Base-by-base conservation (phyloP, 2,888 invertebrate species). In the Sarcophaga caerulescens region DNA sequence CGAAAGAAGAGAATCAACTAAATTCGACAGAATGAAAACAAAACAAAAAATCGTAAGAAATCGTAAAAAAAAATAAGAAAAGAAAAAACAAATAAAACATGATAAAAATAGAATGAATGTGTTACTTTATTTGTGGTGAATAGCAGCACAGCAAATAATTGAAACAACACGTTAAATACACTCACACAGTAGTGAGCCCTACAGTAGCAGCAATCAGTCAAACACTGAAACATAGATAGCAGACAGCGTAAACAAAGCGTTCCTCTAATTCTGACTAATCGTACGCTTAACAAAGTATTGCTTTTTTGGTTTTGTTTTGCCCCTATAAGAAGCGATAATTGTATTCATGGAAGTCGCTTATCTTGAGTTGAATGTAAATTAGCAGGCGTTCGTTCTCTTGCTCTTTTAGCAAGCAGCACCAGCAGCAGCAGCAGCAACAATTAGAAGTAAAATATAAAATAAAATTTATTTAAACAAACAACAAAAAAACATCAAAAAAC, bases 1-100 rank as follows among this genome's bases (percentile, higher is more conserved):
- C 35, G 63, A 52, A 57, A 65, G 65, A 65, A 65, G 44, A 12
- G 57, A 73, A 23, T 21, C 8, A 44, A 80, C 79, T 80, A 59
- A 80, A 65, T n/a, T 63, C 21, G 5, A 57, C 70, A 52, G 25
- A 75, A 47, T 57, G 25, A 35, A 71, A 60, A n/a, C 45, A 73
- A 45, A 19, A 21, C 17, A 60, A 23, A 11, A 57, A 57, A 57
- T 57, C 11, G 19, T 57, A 35, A 57, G 10, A 19, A 75, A 57
- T 75, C 44, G 25, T 57, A 35, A 17, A 65, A 65, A 63, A 65
- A 65, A 35, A 12, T 35, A 65, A 65, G 44, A 66, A 66, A 5
- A 65, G 6, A 65, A 44, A 35, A n/a, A 44, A 66, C 14, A 63
- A 63, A 63, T 63, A 65, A 19, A n/a, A 12, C 65, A n/a, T 66